A percentile compares a stretch with the other conserved stretches of the same genome.
These are phyloP conservation scores for Epinephelus lanceolatus DNA, from an alignment of 2,113 vertebrate genomes.

Conservation along the genomic window DNA sequence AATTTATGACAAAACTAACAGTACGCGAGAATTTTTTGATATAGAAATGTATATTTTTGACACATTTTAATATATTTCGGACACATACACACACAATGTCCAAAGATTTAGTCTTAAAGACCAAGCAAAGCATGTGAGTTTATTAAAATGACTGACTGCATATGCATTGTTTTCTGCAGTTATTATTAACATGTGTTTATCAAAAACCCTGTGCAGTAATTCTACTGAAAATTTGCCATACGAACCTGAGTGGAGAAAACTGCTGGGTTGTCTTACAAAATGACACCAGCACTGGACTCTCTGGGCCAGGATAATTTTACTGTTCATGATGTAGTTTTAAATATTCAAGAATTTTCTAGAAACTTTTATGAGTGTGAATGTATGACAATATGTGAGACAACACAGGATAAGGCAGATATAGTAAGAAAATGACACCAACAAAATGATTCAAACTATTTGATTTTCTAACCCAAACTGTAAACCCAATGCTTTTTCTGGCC, in stretches of 20 bases:
- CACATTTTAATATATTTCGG: neutral
- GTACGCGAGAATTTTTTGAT: neutral
- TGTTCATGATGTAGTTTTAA: neutral
- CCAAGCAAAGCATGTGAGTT: neutral
- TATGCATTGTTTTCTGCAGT: neutral
- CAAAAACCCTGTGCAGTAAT: neutral
- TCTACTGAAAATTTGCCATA: neutral
- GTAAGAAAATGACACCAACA: neutral
- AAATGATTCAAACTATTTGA: neutral
- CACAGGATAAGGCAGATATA: neutral
- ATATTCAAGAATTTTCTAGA: neutral
- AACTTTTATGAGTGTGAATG: neutral
- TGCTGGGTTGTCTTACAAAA: neutral
- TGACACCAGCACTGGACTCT: neutral
- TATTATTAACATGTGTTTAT: neutral
- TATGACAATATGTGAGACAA: neutral
- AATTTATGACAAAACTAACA: neutral
- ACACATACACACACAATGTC: neutral
- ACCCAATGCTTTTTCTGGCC: neutral
- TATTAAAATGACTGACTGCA: neutral
- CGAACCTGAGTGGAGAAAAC: neutral
- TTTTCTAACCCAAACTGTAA: neutral
- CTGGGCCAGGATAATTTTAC: neutral
- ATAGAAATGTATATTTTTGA: neutral
- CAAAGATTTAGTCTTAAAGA: neutral